Evolutionary conservation across 2,113 vertebrate genomes (phyloP).

Genomic region (Channa maculata): DNA sequence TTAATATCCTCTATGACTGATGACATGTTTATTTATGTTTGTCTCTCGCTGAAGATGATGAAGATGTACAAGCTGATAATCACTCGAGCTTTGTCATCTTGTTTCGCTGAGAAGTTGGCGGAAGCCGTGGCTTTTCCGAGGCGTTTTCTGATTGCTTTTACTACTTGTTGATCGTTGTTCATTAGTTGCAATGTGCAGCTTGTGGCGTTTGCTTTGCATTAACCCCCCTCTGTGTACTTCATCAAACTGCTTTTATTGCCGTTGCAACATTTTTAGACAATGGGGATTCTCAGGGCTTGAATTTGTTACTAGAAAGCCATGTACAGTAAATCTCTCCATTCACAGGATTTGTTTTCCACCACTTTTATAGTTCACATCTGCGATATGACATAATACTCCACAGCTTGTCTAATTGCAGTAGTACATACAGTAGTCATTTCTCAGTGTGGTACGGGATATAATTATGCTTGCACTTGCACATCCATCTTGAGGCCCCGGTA

Average conservation of each 20-base stretch:
- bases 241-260: constrained; percentile 35
- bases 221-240: constrained; percentile 23
- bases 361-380: constrained; percentile 24
- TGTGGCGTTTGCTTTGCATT: constrained; percentile 46
- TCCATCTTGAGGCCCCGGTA: not conserved
- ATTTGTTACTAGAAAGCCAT: constrained; percentile 9
- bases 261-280: constrained; percentile 24
- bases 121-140: constrained; percentile 12
- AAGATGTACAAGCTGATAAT: constrained; percentile 46
- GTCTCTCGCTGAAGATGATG: constrained; percentile 41
- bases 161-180: constrained; percentile 47
- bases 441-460: not conserved
- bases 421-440: not conserved
- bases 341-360: not conserved
- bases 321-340: not conserved
- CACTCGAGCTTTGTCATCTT: constrained; percentile 50
- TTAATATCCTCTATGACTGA: constrained; percentile 35
- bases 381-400: not conserved
- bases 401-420: not conserved
- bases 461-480: not conserved
- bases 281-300: not conserved
- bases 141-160: constrained; percentile 44
- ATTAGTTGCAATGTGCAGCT: constrained; percentile 17
- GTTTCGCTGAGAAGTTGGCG: constrained; percentile 44
- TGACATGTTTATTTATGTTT: constrained; percentile 67